These are phyloP conservation scores for Drosophila borborema DNA, from an alignment of 2,888 invertebrate genomes.

Conservation along the genomic window DNA sequence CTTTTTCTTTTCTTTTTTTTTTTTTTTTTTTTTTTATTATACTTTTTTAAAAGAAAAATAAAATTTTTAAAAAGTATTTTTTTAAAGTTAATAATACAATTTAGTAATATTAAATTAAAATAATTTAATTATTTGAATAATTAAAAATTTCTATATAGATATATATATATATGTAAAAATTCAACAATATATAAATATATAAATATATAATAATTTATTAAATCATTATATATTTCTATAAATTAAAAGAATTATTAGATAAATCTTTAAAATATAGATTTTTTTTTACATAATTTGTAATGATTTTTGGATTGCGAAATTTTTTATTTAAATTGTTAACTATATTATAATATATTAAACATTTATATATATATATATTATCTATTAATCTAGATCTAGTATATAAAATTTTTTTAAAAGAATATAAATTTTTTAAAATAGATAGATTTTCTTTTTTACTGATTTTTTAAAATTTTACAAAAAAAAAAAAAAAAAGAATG, in stretches of 20 bases:
- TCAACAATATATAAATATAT: not conserved
- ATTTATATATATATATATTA: conserved; percentile 3
- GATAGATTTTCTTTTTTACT: not conserved
- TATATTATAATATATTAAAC: not conserved
- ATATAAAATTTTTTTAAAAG: not conserved
- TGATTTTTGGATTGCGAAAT: conserved; percentile 2
- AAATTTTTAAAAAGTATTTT: not conserved
- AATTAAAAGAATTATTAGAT: not conserved
- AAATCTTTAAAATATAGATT: not conserved
- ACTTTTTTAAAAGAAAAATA: not conserved
- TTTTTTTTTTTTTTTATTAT: conserved; percentile 76
- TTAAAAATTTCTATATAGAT: not conserved
- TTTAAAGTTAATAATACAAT: not conserved
- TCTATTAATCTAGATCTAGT: not conserved
- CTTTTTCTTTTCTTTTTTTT: too few species aligned
- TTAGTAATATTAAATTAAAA: not conserved
- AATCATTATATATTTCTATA: not conserved
- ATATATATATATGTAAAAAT: not conserved
- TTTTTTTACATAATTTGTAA: not conserved
- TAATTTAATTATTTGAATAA: not conserved
- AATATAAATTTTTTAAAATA: not conserved
- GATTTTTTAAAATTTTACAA: not conserved
- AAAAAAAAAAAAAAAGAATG: not conserved
- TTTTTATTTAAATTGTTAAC: not conserved
- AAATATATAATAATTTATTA: conserved; percentile 3